phyloP scores from a whole-genome alignment of 2,888 invertebrate genomes.

The Macrosiphum euphorbiae region DNA sequence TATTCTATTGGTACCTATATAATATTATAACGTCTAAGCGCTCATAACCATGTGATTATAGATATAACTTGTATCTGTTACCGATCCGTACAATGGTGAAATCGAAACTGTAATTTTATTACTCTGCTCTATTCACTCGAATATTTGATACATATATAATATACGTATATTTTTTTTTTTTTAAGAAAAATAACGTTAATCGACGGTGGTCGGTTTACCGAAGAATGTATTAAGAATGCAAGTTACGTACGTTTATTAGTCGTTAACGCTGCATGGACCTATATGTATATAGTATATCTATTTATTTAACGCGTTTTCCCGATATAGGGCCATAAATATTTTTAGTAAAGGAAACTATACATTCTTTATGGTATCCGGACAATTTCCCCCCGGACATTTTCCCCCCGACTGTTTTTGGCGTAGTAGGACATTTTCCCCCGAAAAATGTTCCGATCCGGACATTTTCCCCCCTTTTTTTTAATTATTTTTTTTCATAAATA shows the following conservation, averaged over 20 bases:
- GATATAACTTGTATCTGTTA: neutral
- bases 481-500: too few species aligned
- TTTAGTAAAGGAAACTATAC: neutral
- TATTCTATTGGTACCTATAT: neutral
- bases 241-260: constrained; percentile 2
- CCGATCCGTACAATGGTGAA: neutral
- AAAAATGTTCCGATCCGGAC: too few species aligned
- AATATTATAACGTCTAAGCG: neutral
- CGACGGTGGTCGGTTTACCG: neutral
- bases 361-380: too few species aligned
- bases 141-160: neutral
- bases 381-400: too few species aligned
- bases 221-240: constrained; percentile 5
- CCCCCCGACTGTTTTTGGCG: too few species aligned
- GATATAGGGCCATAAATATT: neutral
- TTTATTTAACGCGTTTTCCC: neutral
- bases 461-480: too few species aligned
- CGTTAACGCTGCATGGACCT: neutral
- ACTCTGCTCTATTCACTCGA: neutral
- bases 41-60: neutral
- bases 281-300: neutral
- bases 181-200: neutral
- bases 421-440: too few species aligned
- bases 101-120: neutral
- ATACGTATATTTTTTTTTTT: neutral